Evolutionary conservation across 2,113 vertebrate genomes (phyloP).

Genomic region (Indicator maculatus): DNA sequence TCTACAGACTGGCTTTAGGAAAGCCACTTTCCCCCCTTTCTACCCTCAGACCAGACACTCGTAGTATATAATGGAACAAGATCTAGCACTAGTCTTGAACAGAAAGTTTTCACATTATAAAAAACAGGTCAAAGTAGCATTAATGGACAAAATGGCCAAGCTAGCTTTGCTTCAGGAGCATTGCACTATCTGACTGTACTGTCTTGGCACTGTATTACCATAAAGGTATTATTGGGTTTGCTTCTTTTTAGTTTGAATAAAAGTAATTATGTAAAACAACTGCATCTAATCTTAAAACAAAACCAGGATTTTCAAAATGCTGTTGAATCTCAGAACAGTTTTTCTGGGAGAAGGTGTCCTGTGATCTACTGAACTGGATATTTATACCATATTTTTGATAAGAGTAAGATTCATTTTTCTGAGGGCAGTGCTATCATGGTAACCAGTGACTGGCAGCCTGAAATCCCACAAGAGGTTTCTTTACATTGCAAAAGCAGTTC

Average conservation of each 20-base stretch:
- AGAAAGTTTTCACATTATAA: neutral
- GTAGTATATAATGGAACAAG: neutral
- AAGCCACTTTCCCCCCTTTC: neutral
- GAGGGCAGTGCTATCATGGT: neutral
- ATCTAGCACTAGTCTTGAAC: neutral
- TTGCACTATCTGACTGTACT: neutral
- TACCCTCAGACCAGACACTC: neutral
- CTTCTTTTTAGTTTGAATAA: neutral
- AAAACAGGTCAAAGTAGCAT: neutral
- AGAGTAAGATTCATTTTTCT: neutral
- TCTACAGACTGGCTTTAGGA: neutral
- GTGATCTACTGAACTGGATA: neutral
- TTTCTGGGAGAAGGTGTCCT: neutral
- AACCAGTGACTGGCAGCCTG: neutral
- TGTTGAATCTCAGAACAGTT: neutral
- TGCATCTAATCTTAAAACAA: neutral
- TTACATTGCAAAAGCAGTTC: neutral
- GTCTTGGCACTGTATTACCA: neutral
- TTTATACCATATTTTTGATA: neutral
- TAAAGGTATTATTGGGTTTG: neutral
- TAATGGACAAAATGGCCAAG: neutral
- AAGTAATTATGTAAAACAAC: neutral
- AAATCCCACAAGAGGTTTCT: neutral
- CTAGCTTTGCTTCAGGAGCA: neutral
- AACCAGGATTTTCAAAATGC: neutral